Evolutionary conservation across 2,113 vertebrate species (phyloP).

Genomic region (Chiloscyllium plagiosum): DNA sequence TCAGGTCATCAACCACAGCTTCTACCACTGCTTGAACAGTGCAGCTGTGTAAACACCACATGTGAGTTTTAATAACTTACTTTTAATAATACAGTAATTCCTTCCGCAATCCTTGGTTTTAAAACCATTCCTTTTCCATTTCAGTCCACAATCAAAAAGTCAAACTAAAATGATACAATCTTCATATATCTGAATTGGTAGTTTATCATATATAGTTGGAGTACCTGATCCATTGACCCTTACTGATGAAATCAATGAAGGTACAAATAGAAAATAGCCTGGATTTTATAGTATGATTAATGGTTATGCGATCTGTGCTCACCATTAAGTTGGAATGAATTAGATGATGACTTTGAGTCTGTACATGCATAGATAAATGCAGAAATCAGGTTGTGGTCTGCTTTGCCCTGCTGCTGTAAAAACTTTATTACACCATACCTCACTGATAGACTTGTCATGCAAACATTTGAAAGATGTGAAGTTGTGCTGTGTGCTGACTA

Average conservation of each 20-base stretch:
- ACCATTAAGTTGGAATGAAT: neutral
- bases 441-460: neutral
- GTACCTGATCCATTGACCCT: neutral
- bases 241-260: neutral
- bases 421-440: neutral
- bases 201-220: neutral
- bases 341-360: neutral
- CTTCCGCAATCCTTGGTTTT: no score
- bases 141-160: no score
- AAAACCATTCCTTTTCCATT: no score
- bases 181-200: neutral
- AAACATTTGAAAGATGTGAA: neutral
- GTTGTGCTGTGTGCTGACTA: neutral
- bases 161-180: no score
- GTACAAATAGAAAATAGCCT: neutral
- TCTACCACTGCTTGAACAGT: no score
- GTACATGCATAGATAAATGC: neutral
- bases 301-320: neutral
- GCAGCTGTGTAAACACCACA: no score
- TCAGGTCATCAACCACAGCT: no score
- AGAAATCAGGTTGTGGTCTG: neutral
- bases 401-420: neutral
- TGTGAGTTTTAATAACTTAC: no score
- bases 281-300: neutral
- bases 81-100: no score